Evolutionary conservation across 2,888 invertebrate genomes (phyloP), one percentile per base, ranked within the genome.

Genomic region (Drosophila planitibia): DNA sequence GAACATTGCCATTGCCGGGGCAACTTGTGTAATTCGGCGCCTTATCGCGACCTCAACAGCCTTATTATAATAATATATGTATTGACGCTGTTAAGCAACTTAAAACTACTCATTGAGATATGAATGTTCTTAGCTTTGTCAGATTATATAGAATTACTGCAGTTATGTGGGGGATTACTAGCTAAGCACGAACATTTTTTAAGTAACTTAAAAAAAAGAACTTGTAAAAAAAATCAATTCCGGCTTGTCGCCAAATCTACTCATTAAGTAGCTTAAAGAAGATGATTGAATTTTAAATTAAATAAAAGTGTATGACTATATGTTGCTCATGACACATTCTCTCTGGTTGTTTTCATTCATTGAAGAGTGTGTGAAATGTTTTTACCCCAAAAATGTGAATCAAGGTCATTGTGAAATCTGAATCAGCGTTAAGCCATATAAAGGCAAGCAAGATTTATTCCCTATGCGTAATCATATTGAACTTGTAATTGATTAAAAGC

Each of bases 401-500:
- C 69, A 76, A 71, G 78, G 74, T 85, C 83, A 85, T 83, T 83
- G 81, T n/a, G 73, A 70, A 39, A 37, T 49, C 49, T 76, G 68
- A 79, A 54, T 80, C 79, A 79, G 76, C 68, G 69, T 28, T 51
- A 47, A 57, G 64, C 55, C 70, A 47, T 54, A 72, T 77, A 69
- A 72, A 73, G 70, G 72, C 49, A 69, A 44, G 52, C 39, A 69
- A 59, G 62, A 75, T 64, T 63, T 74, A 70, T 73, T 81, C 64
- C 68, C 61, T 41, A 51, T 51, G 69, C 55, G 47, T 55, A 73
- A 71, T 71, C 75, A 68, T 75, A 79, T 71, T 66, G 60, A 57
- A 77, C 66, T 76, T 79, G 79, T 81, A 82, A 90, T 90, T 85
- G 81, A 85, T 79, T 88, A 82, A 90, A 85, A 74, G 59, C 64